phyloP scores from a whole-genome alignment of 2,797 vertebrate species.

The Notamacropus eugenii region DNA sequence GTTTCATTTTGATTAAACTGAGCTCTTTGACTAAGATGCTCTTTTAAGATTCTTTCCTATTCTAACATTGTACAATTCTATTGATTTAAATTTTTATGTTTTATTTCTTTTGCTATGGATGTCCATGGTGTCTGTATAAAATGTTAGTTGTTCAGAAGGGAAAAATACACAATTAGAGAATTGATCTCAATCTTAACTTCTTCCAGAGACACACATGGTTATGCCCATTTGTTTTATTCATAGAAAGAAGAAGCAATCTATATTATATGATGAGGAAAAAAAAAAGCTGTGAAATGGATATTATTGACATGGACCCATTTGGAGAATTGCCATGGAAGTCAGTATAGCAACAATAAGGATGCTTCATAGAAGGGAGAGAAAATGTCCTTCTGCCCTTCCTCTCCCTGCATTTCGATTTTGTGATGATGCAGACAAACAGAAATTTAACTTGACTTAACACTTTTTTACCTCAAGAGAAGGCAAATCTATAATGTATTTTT shows the following conservation, averaged over 20 bases:
- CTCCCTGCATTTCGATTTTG: not conserved
- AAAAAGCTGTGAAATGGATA: not conserved
- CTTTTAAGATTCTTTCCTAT: not conserved
- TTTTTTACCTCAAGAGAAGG: conserved; percentile 33
- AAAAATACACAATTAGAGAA: not conserved
- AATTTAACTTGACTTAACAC: not conserved
- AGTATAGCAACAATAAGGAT: not conserved
- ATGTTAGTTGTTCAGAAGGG: not conserved
- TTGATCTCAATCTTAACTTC: not conserved
- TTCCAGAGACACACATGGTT: not conserved
- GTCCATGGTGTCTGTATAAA: not conserved
- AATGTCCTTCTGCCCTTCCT: not conserved
- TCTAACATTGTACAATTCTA: not conserved
- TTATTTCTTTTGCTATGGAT: not conserved
- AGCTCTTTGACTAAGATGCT: not conserved
- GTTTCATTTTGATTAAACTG: not conserved
- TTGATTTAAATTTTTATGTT: not conserved
- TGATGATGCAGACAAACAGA: not conserved
- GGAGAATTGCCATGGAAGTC: conserved; percentile 18
- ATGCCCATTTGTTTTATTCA: not conserved
- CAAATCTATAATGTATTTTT: conserved; percentile 34
- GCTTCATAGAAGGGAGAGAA: not conserved
- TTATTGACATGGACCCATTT: conserved; percentile 28
- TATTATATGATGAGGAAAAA: not conserved
- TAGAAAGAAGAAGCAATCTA: not conserved